Percentiles rank a stretch among this genome's conserved stretches.
phyloP scores from a whole-genome alignment of 2,113 vertebrate species.

The Diadophis punctatus region DNA sequence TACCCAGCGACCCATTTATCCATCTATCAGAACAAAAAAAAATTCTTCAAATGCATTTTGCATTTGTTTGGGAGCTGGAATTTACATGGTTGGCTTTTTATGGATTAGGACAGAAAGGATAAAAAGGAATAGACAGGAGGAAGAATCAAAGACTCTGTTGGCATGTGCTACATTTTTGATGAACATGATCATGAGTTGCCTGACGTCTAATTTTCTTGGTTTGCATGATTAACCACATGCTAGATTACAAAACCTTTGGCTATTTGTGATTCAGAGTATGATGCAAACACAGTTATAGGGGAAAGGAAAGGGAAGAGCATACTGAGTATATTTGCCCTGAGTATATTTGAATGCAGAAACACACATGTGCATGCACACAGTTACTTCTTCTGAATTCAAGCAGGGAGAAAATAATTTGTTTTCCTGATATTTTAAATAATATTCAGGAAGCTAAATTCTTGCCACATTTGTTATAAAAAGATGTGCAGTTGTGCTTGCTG shows the following conservation, averaged over 20 bases:
- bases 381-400: background rate
- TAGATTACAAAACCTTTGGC: background rate
- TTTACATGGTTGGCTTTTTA: background rate
- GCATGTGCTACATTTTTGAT: background rate
- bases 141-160: background rate
- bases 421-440: background rate
- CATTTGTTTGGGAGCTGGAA: background rate
- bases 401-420: background rate
- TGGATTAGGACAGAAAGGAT: background rate
- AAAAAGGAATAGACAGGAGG: background rate
- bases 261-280: background rate
- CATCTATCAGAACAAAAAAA: background rate
- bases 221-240: background rate
- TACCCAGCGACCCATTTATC: too few species aligned
- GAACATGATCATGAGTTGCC: background rate
- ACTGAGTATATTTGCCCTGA: background rate
- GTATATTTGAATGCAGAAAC: background rate
- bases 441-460: background rate
- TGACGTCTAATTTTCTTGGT: background rate
- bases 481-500: background rate
- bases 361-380: background rate
- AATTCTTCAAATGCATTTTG: background rate
- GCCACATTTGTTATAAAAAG: background rate
- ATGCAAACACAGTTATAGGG: background rate
- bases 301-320: background rate